Percentiles rank a stretch among this genome's conserved stretches.
Evolutionary conservation across 2,888 invertebrate genomes (phyloP).

Genomic region (Catonia carolina): DNA sequence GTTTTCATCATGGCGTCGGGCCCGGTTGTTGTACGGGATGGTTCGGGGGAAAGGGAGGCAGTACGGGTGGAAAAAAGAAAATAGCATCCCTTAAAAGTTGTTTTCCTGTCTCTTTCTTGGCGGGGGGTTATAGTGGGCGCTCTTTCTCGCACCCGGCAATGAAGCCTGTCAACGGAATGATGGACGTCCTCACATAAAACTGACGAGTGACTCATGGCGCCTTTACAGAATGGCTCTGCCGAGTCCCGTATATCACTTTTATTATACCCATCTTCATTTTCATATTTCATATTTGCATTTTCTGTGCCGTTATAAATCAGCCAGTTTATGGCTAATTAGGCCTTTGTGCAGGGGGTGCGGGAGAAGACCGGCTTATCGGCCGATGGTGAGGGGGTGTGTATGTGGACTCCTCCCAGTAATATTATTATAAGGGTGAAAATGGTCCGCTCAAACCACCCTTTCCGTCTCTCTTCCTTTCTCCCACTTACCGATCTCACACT

Average conservation of each 20-base stretch:
- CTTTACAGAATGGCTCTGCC: conserved; percentile 65
- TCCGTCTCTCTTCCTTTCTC: too few relatives aligned
- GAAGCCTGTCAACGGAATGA: conserved; percentile 61
- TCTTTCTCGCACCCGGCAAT: conserved; percentile 39
- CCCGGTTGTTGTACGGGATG: too few relatives aligned
- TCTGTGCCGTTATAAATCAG: conserved; percentile 54
- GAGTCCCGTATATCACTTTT: conserved; percentile 74
- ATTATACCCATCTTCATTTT: conserved; percentile 67
- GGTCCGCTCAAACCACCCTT: conserved; percentile 7
- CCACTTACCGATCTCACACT: too few relatives aligned
- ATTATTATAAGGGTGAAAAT: conserved; percentile 30
- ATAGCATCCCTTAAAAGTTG: too few relatives aligned
- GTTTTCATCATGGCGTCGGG: conserved; percentile 14
- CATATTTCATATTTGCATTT: conserved; percentile 49
- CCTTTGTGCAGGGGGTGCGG: conserved; percentile 38
- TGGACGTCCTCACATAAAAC: conserved; percentile 66
- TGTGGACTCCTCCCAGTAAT: conserved; percentile 26
- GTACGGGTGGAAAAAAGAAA: too few relatives aligned
- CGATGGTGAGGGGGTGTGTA: conserved; percentile 26
- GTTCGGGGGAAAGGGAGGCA: too few relatives aligned
- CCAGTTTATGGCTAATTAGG: conserved; percentile 59
- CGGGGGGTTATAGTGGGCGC: background rate
- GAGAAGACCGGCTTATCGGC: conserved; percentile 32
- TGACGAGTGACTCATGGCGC: conserved; percentile 64
- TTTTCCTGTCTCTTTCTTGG: too few relatives aligned